Percentiles rank a stretch among this genome's conserved stretches.
These are phyloP conservation scores for Palloptera scutellata DNA, from an alignment of 2,888 invertebrate species.

Conservation along the genomic window DNA sequence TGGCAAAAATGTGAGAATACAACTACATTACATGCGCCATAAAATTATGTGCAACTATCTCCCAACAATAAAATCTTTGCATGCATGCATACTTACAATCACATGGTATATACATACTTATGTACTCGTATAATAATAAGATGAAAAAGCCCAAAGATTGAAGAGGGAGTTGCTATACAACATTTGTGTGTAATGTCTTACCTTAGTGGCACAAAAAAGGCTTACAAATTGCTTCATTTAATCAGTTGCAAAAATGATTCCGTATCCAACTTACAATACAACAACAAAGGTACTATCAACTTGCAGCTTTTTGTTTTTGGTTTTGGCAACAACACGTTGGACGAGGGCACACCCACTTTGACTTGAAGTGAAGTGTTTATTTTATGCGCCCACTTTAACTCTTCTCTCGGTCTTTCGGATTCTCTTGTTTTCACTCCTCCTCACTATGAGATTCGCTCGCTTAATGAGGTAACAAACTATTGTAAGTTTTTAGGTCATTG, in stretches of 20 bases:
- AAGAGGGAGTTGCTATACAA: background rate
- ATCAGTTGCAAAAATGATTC: background rate
- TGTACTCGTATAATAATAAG: too few relatives aligned
- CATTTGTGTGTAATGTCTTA: background rate
- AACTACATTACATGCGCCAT: too few relatives aligned
- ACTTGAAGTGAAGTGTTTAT: background rate
- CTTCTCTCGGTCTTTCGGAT: background rate
- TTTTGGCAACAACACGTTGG: background rate
- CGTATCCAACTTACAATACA: background rate
- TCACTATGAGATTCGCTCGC: background rate
- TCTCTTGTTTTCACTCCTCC: background rate
- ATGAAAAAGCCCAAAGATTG: too few relatives aligned
- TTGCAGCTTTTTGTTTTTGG: background rate
- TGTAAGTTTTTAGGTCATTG: constrained; percentile 3
- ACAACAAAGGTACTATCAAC: background rate
- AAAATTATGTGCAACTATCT: too few relatives aligned
- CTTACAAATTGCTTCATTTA: constrained; percentile 9
- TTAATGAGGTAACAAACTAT: constrained; percentile 1
- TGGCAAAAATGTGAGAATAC: too few relatives aligned
- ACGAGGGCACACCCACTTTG: constrained; percentile 14
- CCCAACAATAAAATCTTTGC: too few relatives aligned
- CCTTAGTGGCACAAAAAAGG: background rate
- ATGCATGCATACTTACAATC: too few relatives aligned
- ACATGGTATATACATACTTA: too few relatives aligned
- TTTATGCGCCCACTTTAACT: too few relatives aligned